Percentiles rank a stretch among this genome's conserved stretches.
Evolutionary conservation across 2,113 vertebrate species (phyloP).

Genomic region (Daphoenositta chrysoptera): DNA sequence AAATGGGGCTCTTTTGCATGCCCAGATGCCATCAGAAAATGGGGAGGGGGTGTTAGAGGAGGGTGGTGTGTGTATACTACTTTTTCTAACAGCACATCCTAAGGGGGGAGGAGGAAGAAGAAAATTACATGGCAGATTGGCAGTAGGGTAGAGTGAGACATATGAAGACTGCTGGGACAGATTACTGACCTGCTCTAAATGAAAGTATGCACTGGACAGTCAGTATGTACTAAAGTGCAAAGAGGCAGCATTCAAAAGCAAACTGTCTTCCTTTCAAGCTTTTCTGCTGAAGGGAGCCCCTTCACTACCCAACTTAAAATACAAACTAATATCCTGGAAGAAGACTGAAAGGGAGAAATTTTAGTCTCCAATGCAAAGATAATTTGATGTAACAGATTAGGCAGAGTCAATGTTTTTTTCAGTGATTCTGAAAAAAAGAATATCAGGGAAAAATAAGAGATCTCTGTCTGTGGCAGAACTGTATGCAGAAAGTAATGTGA

Average conservation of each 20-base stretch:
- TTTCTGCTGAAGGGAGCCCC: background rate
- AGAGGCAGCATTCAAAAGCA: background rate
- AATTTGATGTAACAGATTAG: background rate
- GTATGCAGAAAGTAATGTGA: background rate
- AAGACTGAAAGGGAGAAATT: background rate
- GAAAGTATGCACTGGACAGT: background rate
- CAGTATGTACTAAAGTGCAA: background rate
- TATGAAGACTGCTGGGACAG: background rate
- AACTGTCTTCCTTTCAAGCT: background rate
- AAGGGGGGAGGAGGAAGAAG: background rate
- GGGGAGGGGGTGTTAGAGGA: accelerated
- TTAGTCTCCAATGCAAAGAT: background rate
- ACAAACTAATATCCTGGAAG: background rate
- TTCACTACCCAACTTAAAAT: background rate
- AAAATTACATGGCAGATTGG: background rate
- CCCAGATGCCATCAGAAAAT: background rate
- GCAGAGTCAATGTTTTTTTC: background rate
- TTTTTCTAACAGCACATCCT: background rate
- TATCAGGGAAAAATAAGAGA: background rate
- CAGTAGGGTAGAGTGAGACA: background rate
- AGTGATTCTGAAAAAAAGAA: background rate
- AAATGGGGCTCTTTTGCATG: background rate
- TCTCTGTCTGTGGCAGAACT: background rate
- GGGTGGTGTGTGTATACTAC: accelerated
- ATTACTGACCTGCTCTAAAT: background rate